Base-by-base conservation (phyloP, 2,113 vertebrate genomes). In the Heterotilapia buettikoferi region DNA sequence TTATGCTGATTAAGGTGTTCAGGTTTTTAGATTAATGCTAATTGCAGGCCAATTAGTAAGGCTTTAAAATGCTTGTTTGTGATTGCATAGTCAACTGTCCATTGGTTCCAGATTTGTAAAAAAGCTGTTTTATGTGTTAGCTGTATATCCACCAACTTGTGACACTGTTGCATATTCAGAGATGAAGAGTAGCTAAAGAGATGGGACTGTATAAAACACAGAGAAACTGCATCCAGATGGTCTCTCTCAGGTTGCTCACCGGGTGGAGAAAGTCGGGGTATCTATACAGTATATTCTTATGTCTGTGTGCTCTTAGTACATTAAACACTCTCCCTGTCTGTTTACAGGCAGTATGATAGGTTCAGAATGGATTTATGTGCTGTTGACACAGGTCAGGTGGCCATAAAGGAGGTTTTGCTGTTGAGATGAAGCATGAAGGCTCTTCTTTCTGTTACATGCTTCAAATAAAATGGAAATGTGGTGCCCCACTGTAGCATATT, bases 261-360 rank as follows among this genome's bases (percentile, higher is more conserved):
- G 13, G 43, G 36, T 3, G 21, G 38, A 82, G 10, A n/a, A 24
- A 79, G 50, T 57, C 10, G 16, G 61, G 45, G 43, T 26, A 61
- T 82, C 76, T 38, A 7, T 26, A 10, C 54, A 63, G 26, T 45
- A 82, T 56, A 73, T 83, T 68, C 9, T 54, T 57, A 33, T 88
- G 21, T 85, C 50, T 6, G 45, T 85, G 80, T 89, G 89, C 91
- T 93, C 87, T 68, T 36, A 73, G 36, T 36, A 78, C 80, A 52
- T 85, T 88, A 83, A 93, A 92, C 93, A 89, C 50, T 3, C 26
- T 19, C 59, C 84, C 78, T 86, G 85, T 93, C 89, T 94, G 92
- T 86, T 93, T 86, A 87, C 43, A 82, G 84, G 45, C 82, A 19
- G 31, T 26, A 33, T 9, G 19, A 50, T 78, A 14, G 78, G 40